Evolutionary conservation across 1,140 invertebrate species (phyloP).

Genomic region (Marisa cornuarietis): DNA sequence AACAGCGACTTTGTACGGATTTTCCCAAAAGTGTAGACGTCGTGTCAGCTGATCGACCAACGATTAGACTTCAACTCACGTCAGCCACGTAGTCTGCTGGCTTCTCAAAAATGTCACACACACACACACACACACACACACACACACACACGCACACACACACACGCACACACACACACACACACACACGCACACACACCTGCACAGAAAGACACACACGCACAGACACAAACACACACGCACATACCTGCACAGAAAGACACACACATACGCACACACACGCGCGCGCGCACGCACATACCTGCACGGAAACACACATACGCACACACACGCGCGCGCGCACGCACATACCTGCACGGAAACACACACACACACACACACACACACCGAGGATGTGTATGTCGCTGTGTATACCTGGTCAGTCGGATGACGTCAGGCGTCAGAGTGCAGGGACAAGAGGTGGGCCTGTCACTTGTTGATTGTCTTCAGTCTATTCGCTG

Average conservation of each 20-base stretch:
- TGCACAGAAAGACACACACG: background rate
- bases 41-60: too few relatives aligned
- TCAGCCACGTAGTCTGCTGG: too few relatives aligned
- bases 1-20: too few relatives aligned
- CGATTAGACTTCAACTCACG: too few relatives aligned
- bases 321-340: too few relatives aligned
- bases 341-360: too few relatives aligned
- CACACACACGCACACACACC: background rate
- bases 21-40: too few relatives aligned
- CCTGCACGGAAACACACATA: too few relatives aligned
- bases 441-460: too few relatives aligned
- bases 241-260: too few relatives aligned
- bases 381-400: background rate
- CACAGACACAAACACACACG: background rate
- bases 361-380: background rate
- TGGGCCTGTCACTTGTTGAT: background rate
- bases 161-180: slow-evolving; percentile 10
- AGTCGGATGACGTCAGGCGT: too few relatives aligned
- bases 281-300: background rate
- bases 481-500: background rate
- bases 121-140: background rate
- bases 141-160: slow-evolving; percentile 1
- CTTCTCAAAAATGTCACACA: background rate
- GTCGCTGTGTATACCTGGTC: too few relatives aligned
- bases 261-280: background rate